Percentiles rank a stretch among this genome's conserved stretches.
Evolutionary conservation across 2,888 invertebrate genomes (phyloP).

Genomic region (Hypomecis punctinalis): DNA sequence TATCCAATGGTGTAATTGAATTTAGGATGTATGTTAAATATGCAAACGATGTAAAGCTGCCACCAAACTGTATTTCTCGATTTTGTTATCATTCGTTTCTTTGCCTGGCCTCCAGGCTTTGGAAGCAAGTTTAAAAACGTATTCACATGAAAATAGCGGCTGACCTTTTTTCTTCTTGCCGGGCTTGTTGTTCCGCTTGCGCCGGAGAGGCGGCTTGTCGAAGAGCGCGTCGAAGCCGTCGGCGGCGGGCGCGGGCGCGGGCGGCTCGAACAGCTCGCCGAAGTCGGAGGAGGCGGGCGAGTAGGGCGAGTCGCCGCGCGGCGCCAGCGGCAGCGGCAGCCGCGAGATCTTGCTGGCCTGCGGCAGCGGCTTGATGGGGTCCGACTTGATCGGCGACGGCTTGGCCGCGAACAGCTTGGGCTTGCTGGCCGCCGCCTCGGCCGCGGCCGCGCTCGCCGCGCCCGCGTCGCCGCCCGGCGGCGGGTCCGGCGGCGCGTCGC

Average conservation of each 20-base stretch:
- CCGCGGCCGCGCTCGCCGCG: slow-evolving; percentile 49
- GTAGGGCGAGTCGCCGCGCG: slow-evolving; percentile 89
- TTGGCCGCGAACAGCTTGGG: slow-evolving; percentile 83
- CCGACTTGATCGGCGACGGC: slow-evolving; percentile 84
- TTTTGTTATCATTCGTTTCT: too few species aligned
- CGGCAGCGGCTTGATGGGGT: slow-evolving; percentile 84
- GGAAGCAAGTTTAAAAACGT: too few species aligned
- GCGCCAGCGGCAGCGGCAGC: slow-evolving; percentile 58
- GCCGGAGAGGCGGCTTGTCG: slow-evolving; percentile 86
- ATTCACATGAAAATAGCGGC: too few species aligned
- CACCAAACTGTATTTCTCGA: too few species aligned
- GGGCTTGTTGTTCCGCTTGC: slow-evolving; percentile 72
- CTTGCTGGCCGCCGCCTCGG: slow-evolving; percentile 71
- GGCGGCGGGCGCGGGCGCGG: slow-evolving; percentile 61
- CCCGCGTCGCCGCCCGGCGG: slow-evolving; percentile 44
- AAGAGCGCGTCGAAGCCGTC: slow-evolving; percentile 84
- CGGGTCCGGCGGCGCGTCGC: slow-evolving; percentile 74
- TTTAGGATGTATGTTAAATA: too few species aligned
- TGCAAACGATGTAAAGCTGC: too few species aligned
- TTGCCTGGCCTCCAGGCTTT: too few species aligned
- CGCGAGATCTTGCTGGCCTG: slow-evolving; percentile 53
- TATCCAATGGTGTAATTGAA: too few species aligned
- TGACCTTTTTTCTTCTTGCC: slow-evolving; percentile 77
- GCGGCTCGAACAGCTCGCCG: slow-evolving; percentile 94
- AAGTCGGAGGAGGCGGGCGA: slow-evolving; percentile 95